Base-by-base conservation (phyloP, 2,797 vertebrate genomes). In the Chanos chanos region DNA sequence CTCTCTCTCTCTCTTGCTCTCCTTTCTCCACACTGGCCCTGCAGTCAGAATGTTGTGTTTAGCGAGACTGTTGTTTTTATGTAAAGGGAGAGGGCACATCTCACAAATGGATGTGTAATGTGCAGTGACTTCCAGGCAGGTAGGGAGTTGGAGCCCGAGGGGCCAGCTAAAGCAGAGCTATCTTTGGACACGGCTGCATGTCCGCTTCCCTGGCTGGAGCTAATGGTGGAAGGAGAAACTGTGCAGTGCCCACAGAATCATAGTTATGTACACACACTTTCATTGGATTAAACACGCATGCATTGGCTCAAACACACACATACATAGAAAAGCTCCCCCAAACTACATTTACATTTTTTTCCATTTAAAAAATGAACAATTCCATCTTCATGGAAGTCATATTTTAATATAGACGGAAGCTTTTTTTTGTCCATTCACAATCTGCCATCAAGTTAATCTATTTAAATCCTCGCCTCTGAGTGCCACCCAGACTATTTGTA, bases 151-250 rank as follows among this genome's bases (percentile, higher is more conserved):
- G 62, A 55, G 54, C 64, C 68, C 55, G 73, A 70, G 61, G 71
- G 66, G 36, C 67, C 45, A 9, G 43, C 52, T 68, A 58, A 52
- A 70, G 77, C 69, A 55, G 62, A 66, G 72, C 67, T 76, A 70
- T 81, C 71, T 79, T 76, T 76, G 70, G 70, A 66, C 47, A 18
- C 43, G 47, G 45, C 39, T 59, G 64, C 25, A 28, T 47, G 56
- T 62, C 58, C 36, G 31, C 54, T 77, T 66, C 43, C 33, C 12
- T 45, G 39, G 65, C 74, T 47, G 67, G 53, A 45, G 64, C 48
- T 72, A 56, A 63, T 57, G 48, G 56, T 61, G 39, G 54, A 63
- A 64, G 55, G 59, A 69, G 4, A 1, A 56, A 60, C 39, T 21
- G 31, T 36, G 31, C 34, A 2, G 5, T 39, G n/a, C 22, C 18